Evolutionary conservation across 2,888 invertebrate species (phyloP), one percentile per base, ranked within the genome.

Genomic region (Steromphala cineraria): DNA sequence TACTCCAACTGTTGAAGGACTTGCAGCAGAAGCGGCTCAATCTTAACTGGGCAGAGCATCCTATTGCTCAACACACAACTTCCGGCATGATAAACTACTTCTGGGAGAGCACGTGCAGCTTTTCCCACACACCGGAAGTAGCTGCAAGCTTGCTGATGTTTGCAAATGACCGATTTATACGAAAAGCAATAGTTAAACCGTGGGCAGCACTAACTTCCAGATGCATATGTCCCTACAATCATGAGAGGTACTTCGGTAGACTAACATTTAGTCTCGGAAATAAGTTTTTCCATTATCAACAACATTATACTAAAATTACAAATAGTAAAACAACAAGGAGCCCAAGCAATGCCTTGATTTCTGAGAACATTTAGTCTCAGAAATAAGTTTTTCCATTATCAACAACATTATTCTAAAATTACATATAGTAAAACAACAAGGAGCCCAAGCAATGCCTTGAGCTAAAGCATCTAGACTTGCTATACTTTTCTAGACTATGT

Each of bases 121-220:
- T 76, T 4, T 62, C 67, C 13, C 8, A 40, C 53, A 52, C 28
- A 7, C 36, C 46, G 19, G 76, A 80, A 36, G 10, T 40, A 1
- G 80, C 52, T 24, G 80, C 80, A 21, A 36, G 19, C 28, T 53
- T 77, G 15, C 52, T 80, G 15, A 31, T 46, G 36, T 28, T 67
- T 5, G 24, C 67, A 2, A 76, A 80, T 53, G 75, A 80, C 15
- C 53, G 24, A 17, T 77, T 80, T 52, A 77, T 62, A 2, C 62
- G 52, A 13, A 21, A 76, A 13, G 53, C 52, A 15, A 31, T 80
- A 4, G 53, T 80, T 40, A 40, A 53, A 3, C 55, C 53, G 7
- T 80, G 80, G 80, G 62, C 19, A 24, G 76, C 80, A 13, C 36
- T 80, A 10, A 62, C 21, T 15, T 67, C 80, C 0, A 53, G 53